These are phyloP conservation scores for Pseudotriccus pelzelni DNA, from an alignment of 2,797 vertebrate species.

Conservation along the genomic window DNA sequence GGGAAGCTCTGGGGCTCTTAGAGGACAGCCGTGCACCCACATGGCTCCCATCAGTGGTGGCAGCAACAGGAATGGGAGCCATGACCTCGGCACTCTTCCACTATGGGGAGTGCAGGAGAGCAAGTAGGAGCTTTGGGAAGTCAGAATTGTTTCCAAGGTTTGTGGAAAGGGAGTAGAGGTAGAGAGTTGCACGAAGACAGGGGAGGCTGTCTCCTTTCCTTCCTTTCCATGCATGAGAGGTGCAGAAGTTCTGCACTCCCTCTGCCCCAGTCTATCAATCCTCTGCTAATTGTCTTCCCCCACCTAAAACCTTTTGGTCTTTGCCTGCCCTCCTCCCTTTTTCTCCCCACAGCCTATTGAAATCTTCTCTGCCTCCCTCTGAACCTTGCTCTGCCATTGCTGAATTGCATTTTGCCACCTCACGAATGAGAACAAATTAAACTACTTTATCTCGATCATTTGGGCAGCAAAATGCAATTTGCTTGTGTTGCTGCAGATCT, in stretches of 20 bases:
- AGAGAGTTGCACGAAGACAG: neutral
- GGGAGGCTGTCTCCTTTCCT: neutral
- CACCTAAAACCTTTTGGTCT: neutral
- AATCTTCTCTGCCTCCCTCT: neutral
- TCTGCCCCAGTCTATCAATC: neutral
- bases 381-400: neutral
- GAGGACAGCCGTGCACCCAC: neutral
- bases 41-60: neutral
- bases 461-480: constrained; percentile 51
- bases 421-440: constrained; percentile 31
- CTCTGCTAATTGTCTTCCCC: neutral
- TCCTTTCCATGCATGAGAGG: neutral
- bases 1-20: neutral
- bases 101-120: neutral
- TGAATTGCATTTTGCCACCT: constrained; percentile 20
- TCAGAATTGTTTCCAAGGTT: neutral
- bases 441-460: constrained; percentile 47
- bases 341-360: neutral
- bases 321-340: neutral
- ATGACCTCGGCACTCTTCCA: neutral
- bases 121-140: neutral
- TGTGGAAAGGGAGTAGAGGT: neutral
- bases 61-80: neutral
- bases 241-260: neutral
- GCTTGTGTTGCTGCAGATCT: constrained; percentile 30